Percentiles rank a stretch among this genome's conserved stretches.
phyloP scores from a whole-genome alignment of 1,140 invertebrate genomes.

The Tetragnatha versicolor region DNA sequence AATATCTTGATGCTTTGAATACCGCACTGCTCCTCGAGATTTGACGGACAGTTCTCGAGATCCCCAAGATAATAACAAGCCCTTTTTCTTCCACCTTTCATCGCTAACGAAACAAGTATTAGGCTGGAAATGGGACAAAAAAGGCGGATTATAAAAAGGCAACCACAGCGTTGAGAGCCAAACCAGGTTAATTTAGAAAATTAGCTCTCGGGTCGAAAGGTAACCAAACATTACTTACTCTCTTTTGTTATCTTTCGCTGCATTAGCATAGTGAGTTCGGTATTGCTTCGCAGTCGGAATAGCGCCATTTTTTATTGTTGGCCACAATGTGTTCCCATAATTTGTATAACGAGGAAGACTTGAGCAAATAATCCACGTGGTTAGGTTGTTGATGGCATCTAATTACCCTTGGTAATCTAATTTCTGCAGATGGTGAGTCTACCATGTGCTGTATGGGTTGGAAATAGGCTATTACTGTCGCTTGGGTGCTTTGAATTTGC shows the following conservation, averaged over 20 bases:
- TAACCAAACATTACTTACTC: constrained; percentile 22
- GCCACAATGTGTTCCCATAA: too few species aligned
- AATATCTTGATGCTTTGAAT: too few species aligned
- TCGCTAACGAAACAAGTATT: too few species aligned
- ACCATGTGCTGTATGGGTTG: neutral
- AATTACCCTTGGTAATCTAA: constrained; percentile 12
- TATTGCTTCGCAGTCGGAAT: constrained; percentile 34
- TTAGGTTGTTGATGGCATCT: neutral
- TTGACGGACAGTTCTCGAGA: too few species aligned
- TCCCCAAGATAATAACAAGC: too few species aligned
- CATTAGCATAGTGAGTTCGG: constrained; percentile 34
- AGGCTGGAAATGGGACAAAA: constrained; percentile 30
- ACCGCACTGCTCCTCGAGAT: too few species aligned
- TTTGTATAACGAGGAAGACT: neutral
- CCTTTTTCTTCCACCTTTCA: too few species aligned
- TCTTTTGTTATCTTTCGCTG: constrained; percentile 5
- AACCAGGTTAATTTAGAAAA: constrained; percentile 30
- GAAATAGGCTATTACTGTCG: neutral
- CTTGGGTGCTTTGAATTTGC: neutral
- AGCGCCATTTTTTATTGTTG: too few species aligned
- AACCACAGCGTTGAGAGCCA: neutral
- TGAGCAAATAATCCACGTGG: constrained; percentile 1
- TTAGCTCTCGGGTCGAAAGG: constrained; percentile 17
- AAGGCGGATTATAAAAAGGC: constrained; percentile 24
- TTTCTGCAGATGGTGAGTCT: neutral